Evolutionary conservation across 2,888 invertebrate genomes (phyloP).

Genomic region (Phalangium opilio): DNA sequence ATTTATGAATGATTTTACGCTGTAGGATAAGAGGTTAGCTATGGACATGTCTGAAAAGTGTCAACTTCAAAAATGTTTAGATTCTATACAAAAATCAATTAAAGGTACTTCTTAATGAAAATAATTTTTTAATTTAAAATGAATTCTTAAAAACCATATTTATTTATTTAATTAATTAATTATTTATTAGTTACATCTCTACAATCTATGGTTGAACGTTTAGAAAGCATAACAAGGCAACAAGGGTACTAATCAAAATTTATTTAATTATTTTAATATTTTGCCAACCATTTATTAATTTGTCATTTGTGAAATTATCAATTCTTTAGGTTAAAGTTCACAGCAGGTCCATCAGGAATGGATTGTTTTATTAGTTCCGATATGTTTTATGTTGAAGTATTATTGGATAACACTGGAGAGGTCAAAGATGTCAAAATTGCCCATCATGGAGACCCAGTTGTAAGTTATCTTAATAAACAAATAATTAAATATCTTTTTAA

Average conservation of each 20-base stretch:
- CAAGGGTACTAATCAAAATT: conserved; percentile 43
- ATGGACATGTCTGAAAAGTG: conserved; percentile 62
- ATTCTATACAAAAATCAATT: conserved; percentile 81
- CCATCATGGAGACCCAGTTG: conserved; percentile 42
- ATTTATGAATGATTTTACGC: too few species aligned
- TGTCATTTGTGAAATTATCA: too few species aligned
- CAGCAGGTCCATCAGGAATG: conserved; percentile 60
- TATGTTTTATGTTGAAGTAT: conserved; percentile 88
- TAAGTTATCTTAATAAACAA: conserved; percentile 17
- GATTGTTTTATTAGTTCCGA: conserved; percentile 84
- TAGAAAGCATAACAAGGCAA: conserved; percentile 79
- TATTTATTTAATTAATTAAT: neutral
- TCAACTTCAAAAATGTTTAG: conserved; percentile 75
- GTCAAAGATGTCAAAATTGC: conserved; percentile 82
- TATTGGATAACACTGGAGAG: conserved; percentile 63
- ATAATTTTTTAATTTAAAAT: neutral
- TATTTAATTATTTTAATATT: conserved; percentile 2
- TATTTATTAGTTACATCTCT: conserved; percentile 52
- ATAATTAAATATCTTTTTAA: too few species aligned
- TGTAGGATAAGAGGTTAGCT: conserved; percentile 70
- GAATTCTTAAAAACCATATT: conserved; percentile 1
- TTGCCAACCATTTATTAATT: too few species aligned
- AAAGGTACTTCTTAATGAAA: conserved; percentile 36
- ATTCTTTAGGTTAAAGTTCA: conserved; percentile 57
- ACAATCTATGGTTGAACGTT: conserved; percentile 76